These are phyloP conservation scores for Hyphantria cunea DNA, from an alignment of 1,140 invertebrate genomes.

Conservation along the genomic window DNA sequence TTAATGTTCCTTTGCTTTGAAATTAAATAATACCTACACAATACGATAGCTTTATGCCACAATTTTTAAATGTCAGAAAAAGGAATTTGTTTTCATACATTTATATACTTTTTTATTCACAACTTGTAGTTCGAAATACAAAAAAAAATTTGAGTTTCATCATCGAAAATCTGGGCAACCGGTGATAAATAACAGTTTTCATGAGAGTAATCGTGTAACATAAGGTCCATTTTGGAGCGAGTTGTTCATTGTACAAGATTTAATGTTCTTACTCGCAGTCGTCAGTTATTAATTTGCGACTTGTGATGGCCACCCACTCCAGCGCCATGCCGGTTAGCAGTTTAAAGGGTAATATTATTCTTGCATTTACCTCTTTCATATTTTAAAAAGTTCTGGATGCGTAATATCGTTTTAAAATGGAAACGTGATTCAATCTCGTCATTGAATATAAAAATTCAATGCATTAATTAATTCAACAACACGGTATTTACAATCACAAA, in stretches of 20 bases:
- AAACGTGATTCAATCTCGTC: too few species aligned
- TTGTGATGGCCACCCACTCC: constrained; percentile 6
- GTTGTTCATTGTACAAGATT: constrained; percentile 3
- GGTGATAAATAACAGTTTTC: not conserved
- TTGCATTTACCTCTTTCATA: too few species aligned
- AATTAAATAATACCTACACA: too few species aligned
- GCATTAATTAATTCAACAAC: too few species aligned
- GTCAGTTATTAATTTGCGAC: constrained; percentile 6
- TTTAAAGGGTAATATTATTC: not conserved
- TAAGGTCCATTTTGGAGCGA: constrained; percentile 11
- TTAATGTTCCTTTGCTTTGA: too few species aligned
- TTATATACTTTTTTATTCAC: too few species aligned
- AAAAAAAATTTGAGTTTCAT: constrained; percentile 1
- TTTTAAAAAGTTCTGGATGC: too few species aligned
- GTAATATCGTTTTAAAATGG: too few species aligned
- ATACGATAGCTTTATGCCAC: too few species aligned
- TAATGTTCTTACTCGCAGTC: not conserved
- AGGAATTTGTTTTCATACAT: too few species aligned
- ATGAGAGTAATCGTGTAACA: constrained; percentile 7
- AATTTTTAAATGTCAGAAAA: not conserved
- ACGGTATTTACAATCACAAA: too few species aligned
- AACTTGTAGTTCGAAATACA: constrained; percentile 10
- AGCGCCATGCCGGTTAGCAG: not conserved
- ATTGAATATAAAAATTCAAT: too few species aligned
- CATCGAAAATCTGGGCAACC: constrained; percentile 1